phyloP scores from a whole-genome alignment of 2,113 vertebrate species.

The Pycnonotus jocosus region DNA sequence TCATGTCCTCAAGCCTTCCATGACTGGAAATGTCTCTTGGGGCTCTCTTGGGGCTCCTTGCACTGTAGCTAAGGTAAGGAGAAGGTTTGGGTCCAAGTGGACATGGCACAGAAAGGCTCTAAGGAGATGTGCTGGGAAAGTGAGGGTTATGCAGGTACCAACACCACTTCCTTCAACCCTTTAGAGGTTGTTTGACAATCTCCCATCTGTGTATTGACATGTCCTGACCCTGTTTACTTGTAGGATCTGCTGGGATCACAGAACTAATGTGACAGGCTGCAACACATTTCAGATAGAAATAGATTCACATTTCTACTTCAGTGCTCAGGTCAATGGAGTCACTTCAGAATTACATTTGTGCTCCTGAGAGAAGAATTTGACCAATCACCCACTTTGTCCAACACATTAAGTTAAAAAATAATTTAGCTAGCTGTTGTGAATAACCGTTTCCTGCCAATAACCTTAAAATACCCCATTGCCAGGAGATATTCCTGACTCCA shows the following conservation, averaged over 20 bases:
- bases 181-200: neutral
- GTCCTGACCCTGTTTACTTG: neutral
- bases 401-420: constrained; percentile 25
- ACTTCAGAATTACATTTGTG: constrained; percentile 13
- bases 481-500: neutral
- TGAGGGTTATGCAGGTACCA: neutral
- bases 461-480: neutral
- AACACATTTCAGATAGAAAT: constrained; percentile 3
- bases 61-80: neutral
- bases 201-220: neutral
- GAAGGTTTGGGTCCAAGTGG: neutral
- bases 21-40: neutral
- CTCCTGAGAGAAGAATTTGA: neutral
- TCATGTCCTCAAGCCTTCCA: neutral
- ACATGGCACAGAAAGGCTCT: neutral
- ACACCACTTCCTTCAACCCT: neutral
- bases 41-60: neutral
- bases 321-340: constrained; percentile 26
- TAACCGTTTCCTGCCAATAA: constrained; percentile 16
- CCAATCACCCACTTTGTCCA: neutral
- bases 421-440: constrained; percentile 3
- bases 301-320: constrained; percentile 38
- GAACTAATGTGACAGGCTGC: neutral
- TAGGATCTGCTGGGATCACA: constrained; percentile 5
- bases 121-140: neutral